Evolutionary conservation across 2,113 vertebrate species (phyloP), one percentile per base, ranked within the genome.

Genomic region (Seriola quinqueradiata): DNA sequence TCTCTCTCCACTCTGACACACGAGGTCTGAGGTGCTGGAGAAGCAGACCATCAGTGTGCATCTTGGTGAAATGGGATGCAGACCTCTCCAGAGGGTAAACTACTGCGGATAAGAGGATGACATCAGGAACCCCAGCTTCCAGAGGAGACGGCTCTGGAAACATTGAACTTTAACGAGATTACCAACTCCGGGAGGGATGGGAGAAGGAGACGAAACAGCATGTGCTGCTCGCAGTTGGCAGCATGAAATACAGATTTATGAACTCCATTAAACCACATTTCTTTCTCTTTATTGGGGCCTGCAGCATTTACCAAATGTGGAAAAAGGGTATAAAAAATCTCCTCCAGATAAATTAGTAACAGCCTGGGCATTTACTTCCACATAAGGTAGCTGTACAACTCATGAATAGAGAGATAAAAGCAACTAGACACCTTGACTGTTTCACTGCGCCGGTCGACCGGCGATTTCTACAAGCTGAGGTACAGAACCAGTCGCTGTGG

Each of bases 191-290:
- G 66, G 68, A 77, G 81, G 61, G 72, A 63, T 7, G 61, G 81
- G 70, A 69, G 81, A 68, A 13, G 74, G 83, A 85, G 90, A 84
- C 76, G 10, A 90, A 83, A 64, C 86, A 85, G 91, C 79, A 82
- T 90, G 88, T 75, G 78, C 73, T 34, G 67, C 90, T 86, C 58
- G n/a, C 80, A 91, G 88, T 89, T 95, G 93, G 93, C 94, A 94
- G 90, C 83, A 74, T 88, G 90, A 92, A 95, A 94, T 84, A 89
- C 92, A 94, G 92, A 95, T 95, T 95, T 94, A 94, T 94, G 93
- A 94, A 94, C 89, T 94, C 91, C 90, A 94, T 95, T 95, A 95
- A 92, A 94, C 85, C 85, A 12, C 84, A 89, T 95, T 93, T 93
- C 72, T 92, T 84, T 79, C 82, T 88, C 85, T 95, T 95, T 95